Evolutionary conservation across 2,888 invertebrate genomes (phyloP).

Genomic region (Bibio marci): DNA sequence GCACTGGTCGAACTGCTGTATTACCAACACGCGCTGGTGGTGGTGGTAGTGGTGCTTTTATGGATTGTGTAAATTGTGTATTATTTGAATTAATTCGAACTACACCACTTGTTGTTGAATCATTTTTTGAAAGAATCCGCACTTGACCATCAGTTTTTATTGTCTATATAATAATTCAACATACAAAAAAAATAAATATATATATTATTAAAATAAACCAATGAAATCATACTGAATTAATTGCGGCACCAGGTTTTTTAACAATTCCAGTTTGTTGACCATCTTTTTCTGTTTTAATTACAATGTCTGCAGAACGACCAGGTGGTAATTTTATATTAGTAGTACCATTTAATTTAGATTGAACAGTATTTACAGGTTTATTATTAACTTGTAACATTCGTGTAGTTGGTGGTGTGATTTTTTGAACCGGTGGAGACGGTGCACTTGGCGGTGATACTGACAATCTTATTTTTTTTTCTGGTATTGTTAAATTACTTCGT

Average conservation of each 20-base stretch:
- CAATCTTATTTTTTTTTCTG: too few species aligned
- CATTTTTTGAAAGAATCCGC: conserved; percentile 25
- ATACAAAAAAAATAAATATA: neutral
- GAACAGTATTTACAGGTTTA: neutral
- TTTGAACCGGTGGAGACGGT: conserved; percentile 20
- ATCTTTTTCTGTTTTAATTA: conserved; percentile 23
- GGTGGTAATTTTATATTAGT: conserved; percentile 32
- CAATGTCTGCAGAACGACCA: conserved; percentile 23
- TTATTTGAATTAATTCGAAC: conserved; percentile 18
- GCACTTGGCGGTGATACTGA: conserved; percentile 19
- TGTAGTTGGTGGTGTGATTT: conserved; percentile 2
- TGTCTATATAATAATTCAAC: neutral
- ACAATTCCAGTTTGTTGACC: conserved; percentile 21
- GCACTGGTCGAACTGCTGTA: neutral
- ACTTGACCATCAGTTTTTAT: conserved; percentile 24
- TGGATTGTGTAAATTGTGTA: neutral
- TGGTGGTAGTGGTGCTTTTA: too few species aligned
- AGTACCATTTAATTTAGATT: conserved; percentile 14
- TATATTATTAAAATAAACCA: neutral
- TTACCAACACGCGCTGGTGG: neutral
- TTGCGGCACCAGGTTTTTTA: conserved; percentile 20
- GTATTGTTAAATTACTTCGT: conserved; percentile 27
- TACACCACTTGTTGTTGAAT: conserved; percentile 22
- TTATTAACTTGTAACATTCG: conserved; percentile 4
- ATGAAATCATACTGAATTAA: conserved; percentile 13